Base-by-base conservation (phyloP, 2,888 invertebrate genomes). In the Chloromyia formosa region DNA sequence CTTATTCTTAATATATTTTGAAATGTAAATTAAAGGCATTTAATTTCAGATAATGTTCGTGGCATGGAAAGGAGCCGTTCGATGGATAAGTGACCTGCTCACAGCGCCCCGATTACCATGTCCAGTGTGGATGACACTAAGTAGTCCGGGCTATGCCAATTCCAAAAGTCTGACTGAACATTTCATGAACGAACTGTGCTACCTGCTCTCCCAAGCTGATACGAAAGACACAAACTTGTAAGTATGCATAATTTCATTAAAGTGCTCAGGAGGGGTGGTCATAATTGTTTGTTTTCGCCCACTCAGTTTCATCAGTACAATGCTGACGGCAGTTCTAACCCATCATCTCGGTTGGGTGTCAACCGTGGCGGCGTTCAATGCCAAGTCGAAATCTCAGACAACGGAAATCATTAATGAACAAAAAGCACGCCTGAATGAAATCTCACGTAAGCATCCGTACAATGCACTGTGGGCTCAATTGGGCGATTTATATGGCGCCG, bases 261-360 rank as follows among this genome's bases (percentile, higher is more conserved):
- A 2, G 27, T 35, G 27, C 27, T 35, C 3, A 35, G 3, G n/a
- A n/a, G n/a, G n/a, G 7, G 2, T 35, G 7, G 3, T 35, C 27
- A 35, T 35, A 23, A 23, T n/a, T n/a, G n/a, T 27, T 12, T 49
- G 10, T 14, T 3, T 69, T 53, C n/a, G n/a, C 23, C 9, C 18
- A 14, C 42, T 16, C 88, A 96, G 96, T 86, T 96, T 96, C 85
- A 89, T 96, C 81, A 96, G 95, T 84, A 95, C 94, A 20, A 88
- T 96, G 77, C 84, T 96, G 71, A 96, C 96, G 5, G 94, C 94
- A 77, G 92, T 96, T 62, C 86, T 96, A 72, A 96, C 96, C 0
- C 91, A 96, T 84, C 96, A 96, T 83, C 88, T 96, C 53, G 95
- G 95, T 18, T 96, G 96, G 96, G 94, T 96, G 74, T 90, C 93